These are phyloP conservation scores for Aricia artaxerxes DNA, from an alignment of 2,888 invertebrate species.

Conservation along the genomic window DNA sequence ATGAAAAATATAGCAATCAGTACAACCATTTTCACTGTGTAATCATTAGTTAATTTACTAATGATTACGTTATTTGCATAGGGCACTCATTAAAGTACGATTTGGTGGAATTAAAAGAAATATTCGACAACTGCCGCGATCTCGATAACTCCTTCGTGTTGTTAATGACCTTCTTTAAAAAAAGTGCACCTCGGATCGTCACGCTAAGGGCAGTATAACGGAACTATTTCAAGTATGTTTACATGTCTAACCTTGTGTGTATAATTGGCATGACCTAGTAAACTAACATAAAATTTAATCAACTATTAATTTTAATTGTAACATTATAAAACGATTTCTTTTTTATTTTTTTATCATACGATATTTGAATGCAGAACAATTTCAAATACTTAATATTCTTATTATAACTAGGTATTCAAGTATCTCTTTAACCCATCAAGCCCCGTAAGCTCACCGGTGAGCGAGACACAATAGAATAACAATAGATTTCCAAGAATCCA, in stretches of 20 bases:
- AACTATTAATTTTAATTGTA: not conserved
- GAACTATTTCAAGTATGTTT: slow-evolving; percentile 13
- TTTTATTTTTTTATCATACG: not conserved
- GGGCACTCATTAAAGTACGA: slow-evolving; percentile 10
- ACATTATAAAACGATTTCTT: not conserved
- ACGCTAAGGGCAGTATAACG: slow-evolving; percentile 43
- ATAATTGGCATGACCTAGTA: slow-evolving; percentile 19
- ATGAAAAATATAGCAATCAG: not conserved
- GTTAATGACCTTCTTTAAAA: slow-evolving; percentile 39
- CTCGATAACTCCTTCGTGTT: slow-evolving; percentile 35
- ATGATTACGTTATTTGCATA: not conserved
- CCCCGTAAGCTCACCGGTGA: too few relatives aligned
- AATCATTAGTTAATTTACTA: not conserved
- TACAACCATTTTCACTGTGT: not conserved
- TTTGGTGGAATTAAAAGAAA: slow-evolving; percentile 12
- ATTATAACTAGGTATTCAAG: too few relatives aligned
- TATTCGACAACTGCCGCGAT: slow-evolving; percentile 26
- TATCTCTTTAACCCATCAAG: too few relatives aligned
- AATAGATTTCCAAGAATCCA: too few relatives aligned
- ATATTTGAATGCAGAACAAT: too few relatives aligned
- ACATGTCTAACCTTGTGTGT: slow-evolving; percentile 8
- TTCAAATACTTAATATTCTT: not conserved
- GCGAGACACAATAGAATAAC: too few relatives aligned
- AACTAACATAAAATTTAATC: not conserved
- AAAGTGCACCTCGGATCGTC: slow-evolving; percentile 43